phyloP scores from a whole-genome alignment of 2,888 invertebrate species.

The Drosophila differens region DNA sequence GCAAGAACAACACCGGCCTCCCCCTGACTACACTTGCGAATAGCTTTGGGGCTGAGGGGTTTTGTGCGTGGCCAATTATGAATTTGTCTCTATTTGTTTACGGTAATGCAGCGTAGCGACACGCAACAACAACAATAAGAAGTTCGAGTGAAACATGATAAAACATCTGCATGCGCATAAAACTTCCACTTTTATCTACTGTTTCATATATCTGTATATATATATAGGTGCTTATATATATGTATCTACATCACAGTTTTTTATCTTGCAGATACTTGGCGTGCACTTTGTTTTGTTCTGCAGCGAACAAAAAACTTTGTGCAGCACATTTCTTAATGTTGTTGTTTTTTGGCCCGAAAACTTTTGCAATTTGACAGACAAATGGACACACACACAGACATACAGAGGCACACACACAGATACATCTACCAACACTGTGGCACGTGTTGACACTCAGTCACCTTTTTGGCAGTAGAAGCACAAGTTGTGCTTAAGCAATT shows the following conservation, averaged over 20 bases:
- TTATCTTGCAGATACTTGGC: constrained; percentile 71
- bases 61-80: constrained; percentile 65
- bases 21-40: constrained; percentile 5
- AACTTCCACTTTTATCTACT: constrained; percentile 55
- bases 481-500: constrained; percentile 53
- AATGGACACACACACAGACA: constrained; percentile 32
- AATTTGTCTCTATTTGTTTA: constrained; percentile 73
- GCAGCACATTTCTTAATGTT: constrained; percentile 45
- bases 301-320: constrained; percentile 43
- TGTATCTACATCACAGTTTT: constrained; percentile 25
- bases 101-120: constrained; percentile 64
- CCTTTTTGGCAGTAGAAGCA: constrained; percentile 34
- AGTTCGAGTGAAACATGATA: constrained; percentile 29
- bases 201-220: not conserved
- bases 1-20: constrained; percentile 12
- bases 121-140: constrained; percentile 35
- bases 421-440: constrained; percentile 44
- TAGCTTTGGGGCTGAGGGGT: constrained; percentile 17
- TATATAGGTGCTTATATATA: not conserved
- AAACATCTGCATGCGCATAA: constrained; percentile 66
- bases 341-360: constrained; percentile 45
- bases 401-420: constrained; percentile 18
- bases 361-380: constrained; percentile 45
- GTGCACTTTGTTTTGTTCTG: constrained; percentile 49
- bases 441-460: constrained; percentile 78